Evolutionary conservation across 2,797 vertebrate genomes (phyloP), one percentile per base, ranked within the genome.

Genomic region (Gambelia wislizenii): DNA sequence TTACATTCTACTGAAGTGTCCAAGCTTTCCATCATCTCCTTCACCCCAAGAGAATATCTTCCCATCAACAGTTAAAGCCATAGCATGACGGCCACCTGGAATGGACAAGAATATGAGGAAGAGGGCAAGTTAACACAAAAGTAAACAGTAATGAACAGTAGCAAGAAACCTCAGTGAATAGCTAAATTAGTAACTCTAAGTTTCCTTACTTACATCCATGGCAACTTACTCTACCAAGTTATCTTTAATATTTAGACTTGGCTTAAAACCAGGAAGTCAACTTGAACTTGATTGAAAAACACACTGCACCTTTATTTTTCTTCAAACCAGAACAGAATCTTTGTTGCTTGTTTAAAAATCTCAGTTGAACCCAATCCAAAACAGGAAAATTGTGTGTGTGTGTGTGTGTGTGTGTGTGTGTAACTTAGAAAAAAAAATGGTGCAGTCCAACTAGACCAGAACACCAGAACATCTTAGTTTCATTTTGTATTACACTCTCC

Each of bases 11-110:
- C 99, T 99, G 95, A 99, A 99, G 94, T 99, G 99, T 79, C 99
- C 99, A 83, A 99, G 98, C 90, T 99, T 99, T 89, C 99, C 99
- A 69, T 99, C 99, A 42, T 99, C 99, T 87, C 99, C 99, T 97
- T 99, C 99, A 9, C 99, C 99, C 99, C 99, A 99, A 0, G 99
- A 99, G 94, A 99, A 99, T 1, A 99, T 98, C 89, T 99, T 99
- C 42, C 99, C 99, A 3, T 99, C 99, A 76, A 99, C 99, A 3
- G 99, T 99, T 94, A 99, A 96, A 16, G 99, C 99, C 96, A 98
- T 99, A 88, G 99, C 99, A 18, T 99, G 99, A 39, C 99, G 98
- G 1, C 99, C 99, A 80, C 99, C 98, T 98, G 78, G 4, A 96
- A 91, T 90, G 70, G 39, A 4, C 6, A 84, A 6, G 30, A 72